phyloP scores from a whole-genome alignment of 1,140 invertebrate species.

The Panonychus citri region DNA sequence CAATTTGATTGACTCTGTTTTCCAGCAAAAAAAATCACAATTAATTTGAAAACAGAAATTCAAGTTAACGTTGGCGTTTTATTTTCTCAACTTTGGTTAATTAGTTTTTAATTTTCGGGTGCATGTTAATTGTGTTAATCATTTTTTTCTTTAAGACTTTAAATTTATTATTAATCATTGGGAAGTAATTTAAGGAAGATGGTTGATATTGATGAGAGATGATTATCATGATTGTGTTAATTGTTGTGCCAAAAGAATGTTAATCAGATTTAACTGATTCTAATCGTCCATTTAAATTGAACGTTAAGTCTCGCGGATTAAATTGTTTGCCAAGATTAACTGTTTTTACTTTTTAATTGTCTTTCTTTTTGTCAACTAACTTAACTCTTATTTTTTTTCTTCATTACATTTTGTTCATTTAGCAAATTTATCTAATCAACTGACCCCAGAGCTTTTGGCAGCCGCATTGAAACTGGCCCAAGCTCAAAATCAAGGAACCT shows the following conservation, averaged over 20 bases:
- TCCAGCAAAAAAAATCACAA: too few species aligned
- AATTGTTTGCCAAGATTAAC: not conserved
- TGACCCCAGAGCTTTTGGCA: constrained; percentile 1
- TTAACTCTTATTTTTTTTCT: not conserved
- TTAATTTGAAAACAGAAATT: not conserved
- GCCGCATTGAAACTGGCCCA: not conserved
- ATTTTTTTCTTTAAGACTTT: too few species aligned
- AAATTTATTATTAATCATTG: too few species aligned
- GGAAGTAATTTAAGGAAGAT: too few species aligned
- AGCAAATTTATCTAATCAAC: not conserved
- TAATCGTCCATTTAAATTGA: too few species aligned
- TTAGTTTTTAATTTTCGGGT: not conserved
- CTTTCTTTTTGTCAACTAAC: not conserved
- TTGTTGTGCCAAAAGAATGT: too few species aligned
- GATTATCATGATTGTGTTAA: too few species aligned
- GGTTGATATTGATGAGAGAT: too few species aligned
- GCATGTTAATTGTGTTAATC: too few species aligned
- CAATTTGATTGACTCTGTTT: not conserved
- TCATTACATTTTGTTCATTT: not conserved
- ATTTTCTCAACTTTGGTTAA: not conserved
- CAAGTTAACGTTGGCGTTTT: not conserved
- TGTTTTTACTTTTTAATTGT: not conserved
- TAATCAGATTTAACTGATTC: too few species aligned
- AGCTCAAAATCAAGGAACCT: not conserved
- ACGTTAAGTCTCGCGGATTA: too few species aligned